Percentiles rank a stretch among this genome's conserved stretches.
Evolutionary conservation across 2,113 vertebrate genomes (phyloP).

Genomic region (Laticauda laticaudata): DNA sequence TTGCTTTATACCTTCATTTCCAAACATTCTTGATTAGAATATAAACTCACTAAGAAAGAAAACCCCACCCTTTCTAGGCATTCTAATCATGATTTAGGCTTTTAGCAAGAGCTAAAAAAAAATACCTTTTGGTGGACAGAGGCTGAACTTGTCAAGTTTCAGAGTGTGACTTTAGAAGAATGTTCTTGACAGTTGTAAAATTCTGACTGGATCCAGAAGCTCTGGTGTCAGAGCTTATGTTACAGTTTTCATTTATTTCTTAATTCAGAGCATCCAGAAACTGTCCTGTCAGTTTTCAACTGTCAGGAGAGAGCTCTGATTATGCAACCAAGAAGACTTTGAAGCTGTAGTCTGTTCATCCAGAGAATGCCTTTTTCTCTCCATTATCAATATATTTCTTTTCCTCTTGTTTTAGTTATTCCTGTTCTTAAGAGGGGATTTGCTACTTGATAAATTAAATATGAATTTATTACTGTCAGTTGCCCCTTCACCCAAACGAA

Average conservation of each 20-base stretch:
- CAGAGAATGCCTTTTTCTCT: background rate
- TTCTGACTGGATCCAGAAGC: background rate
- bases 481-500: conserved; percentile 60
- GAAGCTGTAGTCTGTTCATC: background rate
- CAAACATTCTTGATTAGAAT: background rate
- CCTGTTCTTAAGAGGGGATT: conserved; percentile 21
- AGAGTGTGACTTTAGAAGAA: background rate
- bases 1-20: background rate
- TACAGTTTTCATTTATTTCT: background rate
- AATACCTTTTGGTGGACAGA: background rate
- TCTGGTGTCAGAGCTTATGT: background rate
- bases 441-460: conserved; percentile 29
- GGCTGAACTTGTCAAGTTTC: background rate
- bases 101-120: background rate
- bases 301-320: background rate
- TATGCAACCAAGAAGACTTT: background rate
- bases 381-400: background rate
- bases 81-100: background rate
- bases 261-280: background rate
- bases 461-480: conserved; percentile 43
- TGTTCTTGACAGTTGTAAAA: background rate
- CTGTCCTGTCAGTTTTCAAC: background rate
- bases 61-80: background rate
- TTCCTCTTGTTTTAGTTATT: background rate
- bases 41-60: background rate